phyloP scores from a whole-genome alignment of 2,888 invertebrate genomes.

The Conistra vaccinii region DNA sequence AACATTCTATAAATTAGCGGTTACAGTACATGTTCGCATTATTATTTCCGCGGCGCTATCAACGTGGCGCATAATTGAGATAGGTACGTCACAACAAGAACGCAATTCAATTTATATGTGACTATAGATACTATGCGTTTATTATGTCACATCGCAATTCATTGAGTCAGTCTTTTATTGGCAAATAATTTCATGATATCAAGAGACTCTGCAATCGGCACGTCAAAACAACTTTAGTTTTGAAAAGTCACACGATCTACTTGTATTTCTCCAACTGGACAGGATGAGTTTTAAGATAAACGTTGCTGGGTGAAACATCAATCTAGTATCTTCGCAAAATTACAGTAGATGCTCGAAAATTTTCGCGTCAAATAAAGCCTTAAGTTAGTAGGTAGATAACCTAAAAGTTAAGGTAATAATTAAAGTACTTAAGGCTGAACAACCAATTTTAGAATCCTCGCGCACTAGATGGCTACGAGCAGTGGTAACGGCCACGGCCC shows the following conservation, averaged over 20 bases:
- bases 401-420: neutral
- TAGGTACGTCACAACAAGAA: constrained; percentile 9
- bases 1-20: neutral
- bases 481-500: too few relatives aligned
- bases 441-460: neutral
- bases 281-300: neutral
- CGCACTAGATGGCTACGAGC: too few relatives aligned
- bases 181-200: constrained; percentile 4
- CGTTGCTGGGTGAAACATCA: neutral
- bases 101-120: constrained; percentile 14
- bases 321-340: too few relatives aligned
- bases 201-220: neutral
- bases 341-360: neutral
- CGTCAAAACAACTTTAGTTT: constrained; percentile 12
- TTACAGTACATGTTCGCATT: neutral
- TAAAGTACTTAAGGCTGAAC: neutral
- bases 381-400: neutral
- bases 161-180: constrained; percentile 26
- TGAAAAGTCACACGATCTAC: neutral
- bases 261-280: neutral
- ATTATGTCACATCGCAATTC: constrained; percentile 18
- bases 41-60: constrained; percentile 2
- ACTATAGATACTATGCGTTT: neutral
- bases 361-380: neutral
- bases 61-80: neutral